Percentiles rank a stretch among this genome's conserved stretches.
These are phyloP conservation scores for Microhierax caerulescens DNA, from an alignment of 2,797 vertebrate genomes.

Conservation along the genomic window DNA sequence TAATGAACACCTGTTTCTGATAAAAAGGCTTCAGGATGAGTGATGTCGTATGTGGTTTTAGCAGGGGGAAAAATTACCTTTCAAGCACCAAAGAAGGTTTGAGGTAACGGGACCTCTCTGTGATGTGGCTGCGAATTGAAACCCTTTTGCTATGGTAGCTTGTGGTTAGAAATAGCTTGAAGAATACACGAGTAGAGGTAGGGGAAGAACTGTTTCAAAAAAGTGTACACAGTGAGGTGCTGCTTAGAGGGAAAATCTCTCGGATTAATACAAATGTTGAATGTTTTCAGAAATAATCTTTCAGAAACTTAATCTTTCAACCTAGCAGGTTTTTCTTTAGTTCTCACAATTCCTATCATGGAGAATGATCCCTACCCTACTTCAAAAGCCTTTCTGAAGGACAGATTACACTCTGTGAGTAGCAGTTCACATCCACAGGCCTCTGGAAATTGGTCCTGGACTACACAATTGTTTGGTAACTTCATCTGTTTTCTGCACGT, in stretches of 20 bases:
- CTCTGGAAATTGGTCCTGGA: not conserved
- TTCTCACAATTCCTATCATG: not conserved
- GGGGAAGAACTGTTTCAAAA: not conserved
- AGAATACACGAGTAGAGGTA: not conserved
- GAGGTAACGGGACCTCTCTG: constrained; percentile 72
- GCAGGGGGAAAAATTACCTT: constrained; percentile 22
- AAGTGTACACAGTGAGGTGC: not conserved
- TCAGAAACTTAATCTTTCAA: not conserved
- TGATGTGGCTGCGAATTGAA: constrained; percentile 77
- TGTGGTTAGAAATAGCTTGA: constrained; percentile 46
- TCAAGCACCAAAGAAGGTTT: constrained; percentile 52
- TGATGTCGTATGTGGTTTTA: constrained; percentile 49
- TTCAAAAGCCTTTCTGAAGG: not conserved
- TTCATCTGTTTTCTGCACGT: not conserved
- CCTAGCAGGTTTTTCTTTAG: not conserved
- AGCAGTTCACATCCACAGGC: not conserved
- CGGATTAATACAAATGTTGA: not conserved
- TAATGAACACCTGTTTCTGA: not conserved
- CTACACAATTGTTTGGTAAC: not conserved
- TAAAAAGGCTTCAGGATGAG: not conserved
- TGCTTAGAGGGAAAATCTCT: not conserved
- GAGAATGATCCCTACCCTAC: not conserved
- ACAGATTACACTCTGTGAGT: not conserved
- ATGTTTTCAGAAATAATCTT: not conserved
- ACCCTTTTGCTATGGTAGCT: constrained; percentile 13